Conservation (phyloP, 2,113 vertebrate species). For the Cheilinus undulatus region DNA sequence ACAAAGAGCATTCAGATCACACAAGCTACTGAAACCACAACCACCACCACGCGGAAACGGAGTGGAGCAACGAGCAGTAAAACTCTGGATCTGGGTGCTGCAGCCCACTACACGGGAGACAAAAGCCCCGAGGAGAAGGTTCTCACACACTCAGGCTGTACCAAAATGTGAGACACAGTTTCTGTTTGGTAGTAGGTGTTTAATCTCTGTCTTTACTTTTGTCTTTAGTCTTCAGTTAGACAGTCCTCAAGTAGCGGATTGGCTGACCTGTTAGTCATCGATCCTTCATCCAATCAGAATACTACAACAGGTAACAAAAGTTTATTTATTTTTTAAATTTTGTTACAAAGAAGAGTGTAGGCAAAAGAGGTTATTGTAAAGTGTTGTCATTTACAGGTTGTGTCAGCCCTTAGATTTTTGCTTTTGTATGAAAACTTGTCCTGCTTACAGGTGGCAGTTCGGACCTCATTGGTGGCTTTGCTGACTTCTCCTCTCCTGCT, state of each 20-base stretch:
- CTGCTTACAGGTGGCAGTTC: conserved; percentile 84
- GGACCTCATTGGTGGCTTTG: conserved; percentile 94
- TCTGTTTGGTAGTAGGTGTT: not conserved
- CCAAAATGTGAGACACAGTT: not conserved
- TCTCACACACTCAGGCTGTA: not conserved
- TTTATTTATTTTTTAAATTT: no score
- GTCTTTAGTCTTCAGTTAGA: conserved; percentile 78
- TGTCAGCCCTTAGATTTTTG: not conserved
- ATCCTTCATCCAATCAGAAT: conserved; percentile 75
- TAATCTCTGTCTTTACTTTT: conserved; percentile 5
- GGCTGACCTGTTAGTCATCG: conserved; percentile 92
- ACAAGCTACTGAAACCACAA: conserved; percentile 90
- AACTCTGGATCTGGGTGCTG: conserved; percentile 96
- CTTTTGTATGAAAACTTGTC: not conserved
- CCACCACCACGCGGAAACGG: conserved; percentile 92
- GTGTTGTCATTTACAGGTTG: not conserved
- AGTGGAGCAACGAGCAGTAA: conserved; percentile 90
- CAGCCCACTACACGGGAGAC: conserved; percentile 96
- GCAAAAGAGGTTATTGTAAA: not conserved
- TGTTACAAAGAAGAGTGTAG: not conserved
- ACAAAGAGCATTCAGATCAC: conserved; percentile 93
- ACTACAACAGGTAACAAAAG: conserved; percentile 81
- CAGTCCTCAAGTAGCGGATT: conserved; percentile 87
- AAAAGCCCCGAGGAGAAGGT: conserved; percentile 88
- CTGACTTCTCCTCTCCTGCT: conserved; percentile 93